Conservation (phyloP, 2,113 vertebrate genomes). For the Pholis gunnellus region DNA sequence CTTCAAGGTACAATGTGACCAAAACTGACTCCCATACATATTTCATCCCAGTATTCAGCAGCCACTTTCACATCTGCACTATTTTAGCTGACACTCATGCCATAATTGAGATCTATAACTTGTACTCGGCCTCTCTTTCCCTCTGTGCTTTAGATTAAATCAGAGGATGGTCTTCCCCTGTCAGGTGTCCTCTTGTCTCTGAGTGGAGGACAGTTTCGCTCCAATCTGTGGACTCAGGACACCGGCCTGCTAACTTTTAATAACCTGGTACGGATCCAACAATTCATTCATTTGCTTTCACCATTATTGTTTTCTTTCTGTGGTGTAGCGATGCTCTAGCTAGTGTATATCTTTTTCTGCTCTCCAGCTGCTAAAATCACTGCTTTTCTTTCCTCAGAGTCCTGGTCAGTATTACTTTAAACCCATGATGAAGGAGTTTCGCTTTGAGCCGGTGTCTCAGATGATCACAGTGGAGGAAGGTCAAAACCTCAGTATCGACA, state of each 20-base stretch:
- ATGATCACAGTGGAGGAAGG: conserved; percentile 98
- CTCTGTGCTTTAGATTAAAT: conserved; percentile 85
- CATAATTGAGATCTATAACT: not conserved
- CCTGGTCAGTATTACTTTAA: conserved; percentile 99
- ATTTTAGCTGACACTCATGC: not conserved
- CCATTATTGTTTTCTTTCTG: not conserved
- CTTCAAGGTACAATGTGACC: conserved; percentile 90
- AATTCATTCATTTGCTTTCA: not conserved
- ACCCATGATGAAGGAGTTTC: conserved; percentile 99
- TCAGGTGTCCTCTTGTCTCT: conserved; percentile 96
- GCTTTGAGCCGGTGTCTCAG: conserved; percentile 95
- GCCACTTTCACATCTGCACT: not conserved
- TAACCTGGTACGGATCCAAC: conserved; percentile 88
- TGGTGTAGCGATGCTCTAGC: not conserved
- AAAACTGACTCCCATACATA: not conserved
- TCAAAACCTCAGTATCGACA: conserved; percentile 91
- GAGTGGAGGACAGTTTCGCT: conserved; percentile 95
- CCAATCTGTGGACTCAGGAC: conserved; percentile 96
- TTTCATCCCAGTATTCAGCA: conserved; percentile 1
- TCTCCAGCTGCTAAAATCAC: not conserved
- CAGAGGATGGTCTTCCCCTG: conserved; percentile 92
- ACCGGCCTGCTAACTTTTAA: conserved; percentile 94
- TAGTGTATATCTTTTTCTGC: not conserved
- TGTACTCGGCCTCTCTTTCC: not conserved
- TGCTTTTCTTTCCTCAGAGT: conserved; percentile 83